A percentile compares a stretch with the other conserved stretches of the same genome.
These are phyloP conservation scores for Tuta absoluta DNA, from an alignment of 2,888 invertebrate species.

Conservation along the genomic window DNA sequence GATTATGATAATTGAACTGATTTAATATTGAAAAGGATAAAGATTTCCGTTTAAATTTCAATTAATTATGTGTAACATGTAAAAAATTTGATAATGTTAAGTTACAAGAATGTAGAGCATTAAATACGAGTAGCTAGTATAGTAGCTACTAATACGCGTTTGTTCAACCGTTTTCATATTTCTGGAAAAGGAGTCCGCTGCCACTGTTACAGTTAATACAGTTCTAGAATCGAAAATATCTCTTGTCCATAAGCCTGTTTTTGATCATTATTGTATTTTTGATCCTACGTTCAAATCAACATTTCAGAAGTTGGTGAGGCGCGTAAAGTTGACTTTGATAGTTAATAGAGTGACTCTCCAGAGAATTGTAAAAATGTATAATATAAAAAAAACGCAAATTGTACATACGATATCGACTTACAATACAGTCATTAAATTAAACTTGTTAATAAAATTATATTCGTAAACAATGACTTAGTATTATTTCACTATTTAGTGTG, in stretches of 20 bases:
- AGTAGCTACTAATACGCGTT: too few species aligned
- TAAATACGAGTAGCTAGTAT: too few species aligned
- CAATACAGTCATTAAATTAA: conserved; percentile 80
- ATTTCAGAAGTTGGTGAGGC: conserved; percentile 3
- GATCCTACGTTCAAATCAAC: conserved; percentile 25
- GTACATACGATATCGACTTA: conserved; percentile 80
- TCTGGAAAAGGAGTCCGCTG: neutral
- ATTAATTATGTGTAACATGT: neutral
- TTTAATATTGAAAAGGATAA: neutral
- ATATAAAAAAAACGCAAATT: conserved; percentile 67
- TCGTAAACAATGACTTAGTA: conserved; percentile 71
- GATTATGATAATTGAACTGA: neutral
- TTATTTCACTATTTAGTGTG: conserved; percentile 48
- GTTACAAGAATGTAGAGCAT: neutral
- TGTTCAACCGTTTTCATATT: too few species aligned
- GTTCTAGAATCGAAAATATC: neutral
- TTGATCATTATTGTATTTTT: neutral
- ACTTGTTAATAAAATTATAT: conserved; percentile 82
- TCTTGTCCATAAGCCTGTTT: neutral
- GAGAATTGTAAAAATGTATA: conserved; percentile 79
- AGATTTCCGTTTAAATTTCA: neutral
- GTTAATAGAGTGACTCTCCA: conserved; percentile 49
- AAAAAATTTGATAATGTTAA: neutral
- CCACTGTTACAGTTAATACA: too few species aligned
- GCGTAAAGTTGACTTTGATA: conserved; percentile 44